Base-by-base conservation (phyloP, 2,113 vertebrate genomes). In the Alligator mississippiensis region DNA sequence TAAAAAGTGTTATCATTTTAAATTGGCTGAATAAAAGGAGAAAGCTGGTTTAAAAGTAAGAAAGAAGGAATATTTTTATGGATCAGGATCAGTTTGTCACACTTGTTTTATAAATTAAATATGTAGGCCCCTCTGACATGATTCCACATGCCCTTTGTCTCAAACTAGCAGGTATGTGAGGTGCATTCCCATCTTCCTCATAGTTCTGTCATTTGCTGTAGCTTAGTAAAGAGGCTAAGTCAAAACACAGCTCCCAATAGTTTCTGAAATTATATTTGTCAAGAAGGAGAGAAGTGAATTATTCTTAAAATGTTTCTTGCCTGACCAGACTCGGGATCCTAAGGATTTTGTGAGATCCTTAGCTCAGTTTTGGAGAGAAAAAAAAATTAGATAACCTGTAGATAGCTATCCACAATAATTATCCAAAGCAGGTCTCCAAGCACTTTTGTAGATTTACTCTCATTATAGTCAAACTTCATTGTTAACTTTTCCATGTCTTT, bases 391-490 rank as follows among this genome's bases (percentile, higher is more conserved):
- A 47, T 47, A 47, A 47, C 47, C 47, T 47, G 47, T 47, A 8
- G 9, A 47, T 47, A 47, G 47, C 47, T 47, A 47, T 47, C 47
- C 47, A 47, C 47, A 47, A 47, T 47, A 47, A 47, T 47, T 47
- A 47, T 47, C 47, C 47, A 47, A 47, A 47, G 30, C 13, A 4
- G 4, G 3, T 64, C 47, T 64, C 47, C 55, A 55, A 64, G 27
- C 28, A 58, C 21, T 63, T 92, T 2, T 0, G 15, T 5, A 66
- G 30, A 57, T 74, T 80, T 77, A 18, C 80, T 22, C 17, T 64
- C 14, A 58, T 1, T 47, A 0, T 22, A 9, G 55, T 82, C 25
- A 59, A 47, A 4, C 2, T 4, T 5, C 34, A 0, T 0, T 5
- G 58, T 22, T 57, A 68, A 64, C 2, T 22, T 85, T 68, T 64